Evolutionary conservation across 1,140 invertebrate species (phyloP), one percentile per base, ranked within the genome.

Genomic region (Apis florea): DNA sequence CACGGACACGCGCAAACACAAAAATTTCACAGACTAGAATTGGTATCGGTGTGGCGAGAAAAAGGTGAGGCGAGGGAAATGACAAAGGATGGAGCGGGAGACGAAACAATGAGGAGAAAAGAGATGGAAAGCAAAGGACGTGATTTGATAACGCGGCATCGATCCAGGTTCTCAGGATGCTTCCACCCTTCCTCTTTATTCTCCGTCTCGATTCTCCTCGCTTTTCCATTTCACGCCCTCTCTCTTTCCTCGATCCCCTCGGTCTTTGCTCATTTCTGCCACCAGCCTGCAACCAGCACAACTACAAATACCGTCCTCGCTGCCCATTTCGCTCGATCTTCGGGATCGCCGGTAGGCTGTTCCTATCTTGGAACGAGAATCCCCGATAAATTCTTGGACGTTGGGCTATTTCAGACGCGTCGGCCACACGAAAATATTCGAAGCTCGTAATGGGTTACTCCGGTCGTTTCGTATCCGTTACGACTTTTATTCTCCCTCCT

Each of bases 61-160:
- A 12, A 2, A 8, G 21, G n/a, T n/a, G n/a, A 47, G 24, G 31
- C 4, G n/a, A 31, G 12, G 10, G 9, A 9, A 19, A 24, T n/a
- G 53, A 19, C 15, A 12, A 53, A 58, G 78, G 66, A 71, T 12
- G 67, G 56, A 71, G 53, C 26, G 47, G 49, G 26, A 63, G 75
- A 79, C n/a, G 76, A 63, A 81, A 81, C 64, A 82, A 69, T 74
- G 58, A 61, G 31, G 63, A 21, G 56, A 53, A 83, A 74, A 17
- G 61, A 71, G 66, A 54, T 67, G 59, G 72, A 83, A 73, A 59
- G 56, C 56, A 80, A 75, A 83, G 83, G 73, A 87, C 83, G 86
- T 81, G 87, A 88, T 88, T 88, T 85, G 87, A 88, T 87, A 88
- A 88, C 87, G 80, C 83, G 66, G 86, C 85, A 88, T 88, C 86